A percentile compares a stretch with the other conserved stretches of the same genome.
phyloP scores from a whole-genome alignment of 2,888 invertebrate species.

The Polietes domitor region DNA sequence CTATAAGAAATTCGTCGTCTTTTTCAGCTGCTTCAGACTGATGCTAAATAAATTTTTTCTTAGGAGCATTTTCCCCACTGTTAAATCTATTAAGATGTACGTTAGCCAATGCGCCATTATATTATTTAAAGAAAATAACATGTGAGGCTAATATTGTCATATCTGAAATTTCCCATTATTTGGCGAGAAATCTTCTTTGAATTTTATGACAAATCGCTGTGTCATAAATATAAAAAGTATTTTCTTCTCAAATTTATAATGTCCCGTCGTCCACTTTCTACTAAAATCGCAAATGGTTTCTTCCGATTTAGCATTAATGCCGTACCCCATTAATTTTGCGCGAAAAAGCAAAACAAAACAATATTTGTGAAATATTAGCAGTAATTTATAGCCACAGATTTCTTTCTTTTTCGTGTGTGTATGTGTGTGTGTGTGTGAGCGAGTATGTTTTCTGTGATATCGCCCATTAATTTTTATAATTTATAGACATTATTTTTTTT shows the following conservation, averaged over 20 bases:
- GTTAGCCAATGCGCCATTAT: too few relatives aligned
- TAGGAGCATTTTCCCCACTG: too few relatives aligned
- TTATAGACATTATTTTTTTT: conserved; percentile 45
- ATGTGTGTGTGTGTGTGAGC: not conserved
- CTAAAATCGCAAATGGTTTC: not conserved
- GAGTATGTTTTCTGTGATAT: conserved; percentile 19
- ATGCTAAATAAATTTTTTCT: too few relatives aligned
- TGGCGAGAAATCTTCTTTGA: not conserved
- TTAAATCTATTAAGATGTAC: too few relatives aligned
- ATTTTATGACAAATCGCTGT: not conserved
- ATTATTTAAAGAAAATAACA: too few relatives aligned
- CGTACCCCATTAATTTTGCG: not conserved
- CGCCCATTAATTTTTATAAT: conserved; percentile 48
- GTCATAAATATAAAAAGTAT: not conserved
- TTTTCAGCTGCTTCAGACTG: too few relatives aligned
- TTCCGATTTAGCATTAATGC: not conserved
- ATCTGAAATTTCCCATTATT: too few relatives aligned
- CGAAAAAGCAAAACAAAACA: not conserved
- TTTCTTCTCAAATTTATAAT: not conserved
- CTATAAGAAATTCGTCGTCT: too few relatives aligned
- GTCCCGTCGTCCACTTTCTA: not conserved
- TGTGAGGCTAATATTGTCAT: too few relatives aligned
- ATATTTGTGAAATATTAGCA: conserved; percentile 1
- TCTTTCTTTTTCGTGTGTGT: not conserved
- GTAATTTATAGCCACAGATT: conserved; percentile 9